Percentiles rank a stretch among this genome's conserved stretches.
Conservation (phyloP, 2,113 vertebrate genomes). For the Cichladusa arquata region DNA sequence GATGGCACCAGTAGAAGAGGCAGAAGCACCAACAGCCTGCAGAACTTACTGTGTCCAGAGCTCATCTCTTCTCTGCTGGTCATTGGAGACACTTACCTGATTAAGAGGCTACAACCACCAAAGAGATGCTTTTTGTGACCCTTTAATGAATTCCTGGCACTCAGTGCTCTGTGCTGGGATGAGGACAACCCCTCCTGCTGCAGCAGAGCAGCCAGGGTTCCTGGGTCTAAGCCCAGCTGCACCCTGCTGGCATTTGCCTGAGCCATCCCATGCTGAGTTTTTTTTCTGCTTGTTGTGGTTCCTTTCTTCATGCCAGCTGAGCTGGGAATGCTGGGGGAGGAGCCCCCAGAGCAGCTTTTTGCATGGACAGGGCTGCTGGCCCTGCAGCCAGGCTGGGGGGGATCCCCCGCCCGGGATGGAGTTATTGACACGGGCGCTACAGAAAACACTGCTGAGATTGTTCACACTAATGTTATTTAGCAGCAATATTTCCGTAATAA, state of each 20-base stretch:
- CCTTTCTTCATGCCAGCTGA: not conserved
- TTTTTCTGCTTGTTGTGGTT: not conserved
- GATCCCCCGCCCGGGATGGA: not conserved
- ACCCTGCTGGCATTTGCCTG: accelerated
- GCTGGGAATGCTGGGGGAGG: not conserved
- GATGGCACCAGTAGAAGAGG: not conserved
- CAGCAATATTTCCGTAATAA: conserved; percentile 78
- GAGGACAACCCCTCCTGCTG: not conserved
- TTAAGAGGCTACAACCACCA: not conserved
- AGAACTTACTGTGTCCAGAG: not conserved
- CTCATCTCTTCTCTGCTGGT: not conserved
- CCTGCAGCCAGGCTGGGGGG: not conserved
- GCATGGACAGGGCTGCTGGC: not conserved
- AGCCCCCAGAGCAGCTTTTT: not conserved
- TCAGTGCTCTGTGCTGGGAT: not conserved
- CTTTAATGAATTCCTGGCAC: not conserved
- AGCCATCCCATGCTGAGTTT: accelerated
- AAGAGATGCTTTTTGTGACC: not conserved
- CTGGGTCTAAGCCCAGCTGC: not conserved
- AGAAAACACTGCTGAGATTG: conserved; percentile 73
- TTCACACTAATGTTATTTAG: conserved; percentile 78
- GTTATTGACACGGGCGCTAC: conserved; percentile 52
- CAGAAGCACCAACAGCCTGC: not conserved
- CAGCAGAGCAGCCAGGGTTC: not conserved
- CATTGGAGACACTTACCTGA: not conserved